A percentile compares a stretch with the other conserved stretches of the same genome.
Evolutionary conservation across 1,140 invertebrate genomes (phyloP).

Genomic region (Pantala flavescens): DNA sequence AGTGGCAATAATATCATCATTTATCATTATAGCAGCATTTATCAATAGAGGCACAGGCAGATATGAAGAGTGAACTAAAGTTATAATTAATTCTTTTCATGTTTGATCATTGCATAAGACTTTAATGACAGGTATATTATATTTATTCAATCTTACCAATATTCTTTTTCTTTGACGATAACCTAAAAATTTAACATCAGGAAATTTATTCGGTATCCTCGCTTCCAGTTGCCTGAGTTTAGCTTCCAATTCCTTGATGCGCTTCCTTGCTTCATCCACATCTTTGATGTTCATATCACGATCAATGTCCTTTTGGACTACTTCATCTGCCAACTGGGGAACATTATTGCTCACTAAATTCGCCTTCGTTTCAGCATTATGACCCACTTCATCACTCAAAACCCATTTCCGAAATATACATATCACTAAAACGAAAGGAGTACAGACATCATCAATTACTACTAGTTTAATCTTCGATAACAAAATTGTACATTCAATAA

Average conservation of each 20-base stretch:
- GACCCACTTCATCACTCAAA: not conserved
- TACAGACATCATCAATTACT: too few relatives aligned
- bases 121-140: too few relatives aligned
- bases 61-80: too few relatives aligned
- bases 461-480: too few relatives aligned
- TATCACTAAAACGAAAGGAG: not conserved
- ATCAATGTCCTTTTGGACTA: not conserved
- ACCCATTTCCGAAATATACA: not conserved
- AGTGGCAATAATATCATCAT: too few relatives aligned
- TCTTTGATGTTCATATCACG: not conserved
- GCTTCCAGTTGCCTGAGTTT: constrained; percentile 59
- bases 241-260: constrained; percentile 56
- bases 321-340: not conserved
- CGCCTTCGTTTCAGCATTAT: not conserved
- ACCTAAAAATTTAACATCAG: constrained; percentile 80
- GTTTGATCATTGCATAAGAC: too few relatives aligned
- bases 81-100: too few relatives aligned
- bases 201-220: constrained; percentile 69
- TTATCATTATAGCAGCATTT: too few relatives aligned
- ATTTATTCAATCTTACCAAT: constrained; percentile 47
- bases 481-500: too few relatives aligned
- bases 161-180: constrained; percentile 86
- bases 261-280: constrained; percentile 42
- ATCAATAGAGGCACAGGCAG: too few relatives aligned
- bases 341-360: not conserved